phyloP scores from a whole-genome alignment of 2,113 vertebrate genomes.

The Crocuta crocuta region DNA sequence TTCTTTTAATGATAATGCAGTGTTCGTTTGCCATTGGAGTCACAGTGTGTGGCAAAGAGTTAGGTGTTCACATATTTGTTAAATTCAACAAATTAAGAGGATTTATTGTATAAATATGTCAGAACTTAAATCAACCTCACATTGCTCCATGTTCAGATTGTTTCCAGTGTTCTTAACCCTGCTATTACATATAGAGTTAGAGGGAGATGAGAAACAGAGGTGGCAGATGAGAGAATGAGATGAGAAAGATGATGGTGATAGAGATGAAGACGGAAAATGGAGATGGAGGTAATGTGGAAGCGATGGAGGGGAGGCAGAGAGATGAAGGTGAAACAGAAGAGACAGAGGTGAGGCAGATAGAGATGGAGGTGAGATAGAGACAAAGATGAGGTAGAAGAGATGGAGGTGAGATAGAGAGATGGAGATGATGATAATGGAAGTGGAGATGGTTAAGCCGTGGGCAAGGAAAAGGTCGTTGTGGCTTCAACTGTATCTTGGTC shows the following conservation, averaged over 20 bases:
- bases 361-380: no score
- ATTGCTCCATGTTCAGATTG: neutral
- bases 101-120: neutral
- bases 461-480: neutral
- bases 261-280: neutral
- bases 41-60: neutral
- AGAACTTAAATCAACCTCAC: neutral
- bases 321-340: neutral
- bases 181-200: neutral
- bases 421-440: no score
- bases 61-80: neutral
- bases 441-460: neutral
- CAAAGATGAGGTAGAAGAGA: no score
- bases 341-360: no score
- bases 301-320: neutral
- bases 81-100: neutral
- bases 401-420: no score
- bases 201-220: neutral
- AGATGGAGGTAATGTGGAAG: neutral
- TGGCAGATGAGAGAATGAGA: neutral
- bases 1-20: neutral
- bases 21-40: neutral
- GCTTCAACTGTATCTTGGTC: neutral
- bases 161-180: neutral
- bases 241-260: neutral